Percentiles rank a stretch among this genome's conserved stretches.
phyloP scores from a whole-genome alignment of 2,888 invertebrate genomes.

The Caenorhabditis sp. region DNA sequence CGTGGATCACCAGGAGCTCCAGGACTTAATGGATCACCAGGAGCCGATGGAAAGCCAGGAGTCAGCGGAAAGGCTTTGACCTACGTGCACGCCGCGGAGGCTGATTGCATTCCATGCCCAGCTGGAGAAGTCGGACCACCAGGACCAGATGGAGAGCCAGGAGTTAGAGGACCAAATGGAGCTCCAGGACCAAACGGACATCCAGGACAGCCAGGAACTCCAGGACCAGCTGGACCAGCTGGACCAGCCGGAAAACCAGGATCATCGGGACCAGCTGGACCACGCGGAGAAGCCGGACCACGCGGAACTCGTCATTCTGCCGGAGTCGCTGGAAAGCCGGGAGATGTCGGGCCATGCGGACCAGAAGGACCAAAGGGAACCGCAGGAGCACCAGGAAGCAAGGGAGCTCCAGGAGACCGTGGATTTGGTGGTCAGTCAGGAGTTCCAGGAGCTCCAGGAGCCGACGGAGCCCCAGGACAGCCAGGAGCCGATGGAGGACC shows the following conservation, averaged over 20 bases:
- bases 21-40: conserved; percentile 50
- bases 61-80: conserved; percentile 43
- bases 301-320: conserved; percentile 51
- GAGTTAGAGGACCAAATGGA: conserved; percentile 64
- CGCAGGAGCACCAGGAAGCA: conserved; percentile 67
- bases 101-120: conserved; percentile 64
- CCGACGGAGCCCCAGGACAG: conserved; percentile 69
- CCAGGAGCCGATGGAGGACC: conserved; percentile 1
- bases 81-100: conserved; percentile 40
- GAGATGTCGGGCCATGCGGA: conserved; percentile 70
- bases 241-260: conserved; percentile 72
- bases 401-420: conserved; percentile 67
- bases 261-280: conserved; percentile 61
- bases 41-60: conserved; percentile 65
- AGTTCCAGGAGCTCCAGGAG: conserved; percentile 62
- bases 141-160: conserved; percentile 65
- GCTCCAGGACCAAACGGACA: conserved; percentile 65
- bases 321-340: conserved; percentile 64
- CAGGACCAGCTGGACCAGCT: conserved; percentile 73
- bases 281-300: conserved; percentile 63
- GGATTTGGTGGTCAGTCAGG: conserved; percentile 68
- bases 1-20: conserved; percentile 60
- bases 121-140: conserved; percentile 66
- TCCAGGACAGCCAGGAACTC: conserved; percentile 64
- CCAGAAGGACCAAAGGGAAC: conserved; percentile 73